Percentiles rank a stretch among this genome's conserved stretches.
Evolutionary conservation across 92 coral and sea anemone species (phyloP).

Genomic region (Paramuricea clavata): DNA sequence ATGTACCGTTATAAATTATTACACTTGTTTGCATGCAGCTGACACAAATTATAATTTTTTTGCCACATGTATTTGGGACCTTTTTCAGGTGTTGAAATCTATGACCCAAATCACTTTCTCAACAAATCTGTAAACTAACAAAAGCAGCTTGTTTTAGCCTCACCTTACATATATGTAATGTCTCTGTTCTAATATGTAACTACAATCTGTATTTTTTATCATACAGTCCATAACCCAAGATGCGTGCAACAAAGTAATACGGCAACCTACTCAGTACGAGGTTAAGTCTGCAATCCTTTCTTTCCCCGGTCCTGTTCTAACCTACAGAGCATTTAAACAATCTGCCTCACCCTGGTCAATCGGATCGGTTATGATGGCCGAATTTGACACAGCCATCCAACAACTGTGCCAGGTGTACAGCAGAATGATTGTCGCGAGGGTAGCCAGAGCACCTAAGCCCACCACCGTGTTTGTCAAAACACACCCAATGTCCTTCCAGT

Average conservation of each 20-base stretch:
- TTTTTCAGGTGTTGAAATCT: no score
- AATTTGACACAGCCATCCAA: background rate
- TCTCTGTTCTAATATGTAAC: background rate
- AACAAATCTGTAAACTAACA: no score
- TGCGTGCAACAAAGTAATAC: background rate
- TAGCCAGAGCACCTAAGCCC: background rate
- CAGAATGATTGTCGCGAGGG: background rate
- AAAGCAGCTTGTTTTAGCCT: no score
- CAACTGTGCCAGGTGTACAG: background rate
- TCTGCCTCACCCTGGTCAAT: background rate
- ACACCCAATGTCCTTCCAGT: background rate
- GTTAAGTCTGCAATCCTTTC: background rate
- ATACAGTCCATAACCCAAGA: slow-evolving; percentile 1
- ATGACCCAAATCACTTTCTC: no score
- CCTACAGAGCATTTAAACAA: background rate
- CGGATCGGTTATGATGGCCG: background rate
- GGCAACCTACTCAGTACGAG: background rate
- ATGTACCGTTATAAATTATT: no score
- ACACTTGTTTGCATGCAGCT: no score
- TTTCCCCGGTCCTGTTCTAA: background rate
- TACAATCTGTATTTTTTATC: background rate
- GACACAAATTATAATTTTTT: no score
- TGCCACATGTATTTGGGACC: no score
- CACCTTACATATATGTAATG: no score
- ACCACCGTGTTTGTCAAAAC: background rate